A percentile compares a stretch with the other conserved stretches of the same genome.
Evolutionary conservation across 2,888 invertebrate genomes (phyloP).

Genomic region (Athalia cordata): DNA sequence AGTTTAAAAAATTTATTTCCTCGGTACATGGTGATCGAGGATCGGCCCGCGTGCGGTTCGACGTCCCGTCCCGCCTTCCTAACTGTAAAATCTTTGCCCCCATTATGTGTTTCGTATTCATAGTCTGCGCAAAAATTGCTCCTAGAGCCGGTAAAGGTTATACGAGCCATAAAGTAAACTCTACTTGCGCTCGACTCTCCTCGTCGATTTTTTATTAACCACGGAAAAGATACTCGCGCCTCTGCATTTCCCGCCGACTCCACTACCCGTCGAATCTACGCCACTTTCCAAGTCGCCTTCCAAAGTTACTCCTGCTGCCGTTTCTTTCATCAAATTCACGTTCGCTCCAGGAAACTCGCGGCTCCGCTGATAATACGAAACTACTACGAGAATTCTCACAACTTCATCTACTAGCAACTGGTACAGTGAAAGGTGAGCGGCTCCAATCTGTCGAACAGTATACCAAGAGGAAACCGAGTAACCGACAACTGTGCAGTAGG

Average conservation of each 20-base stretch:
- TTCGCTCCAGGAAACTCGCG: neutral
- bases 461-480: no score
- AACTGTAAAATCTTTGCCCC: constrained; percentile 65
- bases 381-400: no score
- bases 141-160: constrained; percentile 68
- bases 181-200: constrained; percentile 53
- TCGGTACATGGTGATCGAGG: constrained; percentile 31
- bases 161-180: constrained; percentile 67
- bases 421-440: constrained; percentile 4
- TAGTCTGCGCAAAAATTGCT: constrained; percentile 69
- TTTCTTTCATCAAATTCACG: neutral
- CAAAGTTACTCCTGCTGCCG: neutral
- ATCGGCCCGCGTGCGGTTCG: constrained; percentile 18
- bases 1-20: constrained; percentile 46
- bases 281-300: neutral
- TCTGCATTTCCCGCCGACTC: constrained; percentile 21
- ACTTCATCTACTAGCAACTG: neutral
- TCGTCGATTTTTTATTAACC: constrained; percentile 64
- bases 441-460: neutral
- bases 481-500: no score
- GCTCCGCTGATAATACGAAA: neutral
- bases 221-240: constrained; percentile 44
- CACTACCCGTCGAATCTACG: constrained; percentile 9
- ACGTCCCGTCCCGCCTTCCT: constrained; percentile 46
- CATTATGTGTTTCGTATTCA: constrained; percentile 69